These are phyloP conservation scores for Drosophila paulistorum DNA, from an alignment of 1,140 invertebrate species.

Conservation along the genomic window DNA sequence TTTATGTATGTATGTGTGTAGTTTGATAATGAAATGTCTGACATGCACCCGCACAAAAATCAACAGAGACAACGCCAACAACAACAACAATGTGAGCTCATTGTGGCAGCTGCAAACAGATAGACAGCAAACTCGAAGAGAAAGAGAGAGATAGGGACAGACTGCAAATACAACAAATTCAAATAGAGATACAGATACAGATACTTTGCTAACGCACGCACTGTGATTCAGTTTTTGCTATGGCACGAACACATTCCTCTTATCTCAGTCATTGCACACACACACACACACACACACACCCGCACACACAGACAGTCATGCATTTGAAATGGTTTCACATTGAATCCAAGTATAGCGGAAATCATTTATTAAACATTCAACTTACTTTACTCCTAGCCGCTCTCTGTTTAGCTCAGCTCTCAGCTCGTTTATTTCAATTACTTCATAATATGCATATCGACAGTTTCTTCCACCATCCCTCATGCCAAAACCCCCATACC, in stretches of 20 bases:
- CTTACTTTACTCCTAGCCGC: slow-evolving; percentile 21
- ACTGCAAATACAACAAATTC: slow-evolving; percentile 31
- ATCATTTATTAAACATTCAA: slow-evolving; percentile 77
- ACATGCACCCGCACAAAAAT: slow-evolving; percentile 73
- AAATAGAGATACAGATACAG: slow-evolving; percentile 50
- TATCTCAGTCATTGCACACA: slow-evolving; percentile 65
- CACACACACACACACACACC: slow-evolving; percentile 28
- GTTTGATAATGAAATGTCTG: slow-evolving; percentile 76
- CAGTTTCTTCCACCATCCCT: slow-evolving; percentile 3
- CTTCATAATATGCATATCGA: slow-evolving; percentile 52
- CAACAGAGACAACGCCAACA: slow-evolving; percentile 24
- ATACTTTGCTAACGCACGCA: slow-evolving; percentile 58
- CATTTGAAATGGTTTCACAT: slow-evolving; percentile 59
- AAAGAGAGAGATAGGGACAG: not conserved
- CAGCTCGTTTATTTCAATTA: slow-evolving; percentile 78
- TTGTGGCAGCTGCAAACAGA: slow-evolving; percentile 62
- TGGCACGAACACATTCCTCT: slow-evolving; percentile 71
- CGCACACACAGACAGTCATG: slow-evolving; percentile 35
- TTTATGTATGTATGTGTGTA: not conserved
- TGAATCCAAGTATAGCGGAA: slow-evolving; percentile 57
- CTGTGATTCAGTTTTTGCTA: slow-evolving; percentile 71
- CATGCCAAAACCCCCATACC: no score
- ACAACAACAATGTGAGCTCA: slow-evolving; percentile 67
- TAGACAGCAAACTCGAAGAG: slow-evolving; percentile 18
- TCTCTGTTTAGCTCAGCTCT: slow-evolving; percentile 24